Evolutionary conservation across 2,888 invertebrate genomes (phyloP).

Genomic region (Cheilosia pagana): DNA sequence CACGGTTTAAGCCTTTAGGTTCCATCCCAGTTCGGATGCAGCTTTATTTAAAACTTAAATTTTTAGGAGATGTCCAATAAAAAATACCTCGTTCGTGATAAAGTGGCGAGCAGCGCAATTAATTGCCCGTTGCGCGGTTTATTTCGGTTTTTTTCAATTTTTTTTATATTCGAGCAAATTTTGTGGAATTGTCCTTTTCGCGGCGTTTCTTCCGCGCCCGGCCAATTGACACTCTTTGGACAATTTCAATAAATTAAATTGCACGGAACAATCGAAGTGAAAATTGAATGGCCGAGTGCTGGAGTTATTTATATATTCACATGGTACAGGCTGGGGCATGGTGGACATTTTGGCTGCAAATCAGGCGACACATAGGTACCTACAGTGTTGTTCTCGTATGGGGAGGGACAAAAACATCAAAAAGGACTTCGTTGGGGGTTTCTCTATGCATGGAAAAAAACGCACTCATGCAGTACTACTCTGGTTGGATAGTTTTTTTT

Average conservation of each 20-base stretch:
- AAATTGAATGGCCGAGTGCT: constrained; percentile 63
- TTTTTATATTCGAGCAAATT: constrained; percentile 26
- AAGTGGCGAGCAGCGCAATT: constrained; percentile 60
- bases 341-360: constrained; percentile 41
- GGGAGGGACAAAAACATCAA: constrained; percentile 27
- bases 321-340: constrained; percentile 20
- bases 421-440: constrained; percentile 30
- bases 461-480: background rate
- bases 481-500: constrained; percentile 3
- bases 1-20: constrained; percentile 34
- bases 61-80: constrained; percentile 29
- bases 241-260: constrained; percentile 69
- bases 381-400: constrained; percentile 28
- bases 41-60: constrained; percentile 50
- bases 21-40: background rate
- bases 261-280: constrained; percentile 67
- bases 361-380: constrained; percentile 63
- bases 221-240: constrained; percentile 61
- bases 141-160: constrained; percentile 20
- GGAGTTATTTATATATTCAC: constrained; percentile 56
- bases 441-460: constrained; percentile 1
- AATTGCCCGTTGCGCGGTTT: constrained; percentile 62
- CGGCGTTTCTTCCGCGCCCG: background rate
- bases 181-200: constrained; percentile 41
- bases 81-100: constrained; percentile 17